phyloP scores from a whole-genome alignment of 2,888 invertebrate species.

The Sialis lutaria region DNA sequence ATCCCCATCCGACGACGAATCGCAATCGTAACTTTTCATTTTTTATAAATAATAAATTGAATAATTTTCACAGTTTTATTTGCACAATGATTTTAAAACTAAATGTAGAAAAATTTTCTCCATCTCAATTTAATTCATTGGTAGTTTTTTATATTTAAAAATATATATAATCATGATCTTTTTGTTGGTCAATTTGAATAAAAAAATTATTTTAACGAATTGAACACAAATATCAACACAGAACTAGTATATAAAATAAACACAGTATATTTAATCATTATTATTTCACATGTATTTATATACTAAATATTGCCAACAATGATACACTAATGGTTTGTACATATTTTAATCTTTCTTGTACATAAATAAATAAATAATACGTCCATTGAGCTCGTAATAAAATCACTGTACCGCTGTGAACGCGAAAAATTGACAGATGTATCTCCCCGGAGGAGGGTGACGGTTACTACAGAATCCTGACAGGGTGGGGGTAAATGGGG shows the following conservation, averaged over 20 bases:
- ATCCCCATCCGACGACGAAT: constrained; percentile 26
- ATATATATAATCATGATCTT: too few relatives aligned
- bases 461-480: neutral
- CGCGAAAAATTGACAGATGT: constrained; percentile 29
- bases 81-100: neutral
- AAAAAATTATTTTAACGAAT: too few relatives aligned
- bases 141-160: too few relatives aligned
- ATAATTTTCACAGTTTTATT: neutral
- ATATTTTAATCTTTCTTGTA: neutral
- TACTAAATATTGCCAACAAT: too few relatives aligned
- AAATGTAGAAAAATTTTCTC: too few relatives aligned
- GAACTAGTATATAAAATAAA: too few relatives aligned
- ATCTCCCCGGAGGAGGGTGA: constrained; percentile 18
- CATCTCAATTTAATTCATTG: too few relatives aligned
- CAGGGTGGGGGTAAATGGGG: neutral
- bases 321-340: neutral
- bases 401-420: constrained; percentile 11
- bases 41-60: constrained; percentile 8
- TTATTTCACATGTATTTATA: too few relatives aligned
- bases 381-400: neutral
- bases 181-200: too few relatives aligned
- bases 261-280: too few relatives aligned
- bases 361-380: neutral
- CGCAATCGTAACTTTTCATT: constrained; percentile 28
- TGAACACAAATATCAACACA: too few relatives aligned